Evolutionary conservation across 1,140 invertebrate genomes (phyloP).

Genomic region (Pseudomyrmex concolor): DNA sequence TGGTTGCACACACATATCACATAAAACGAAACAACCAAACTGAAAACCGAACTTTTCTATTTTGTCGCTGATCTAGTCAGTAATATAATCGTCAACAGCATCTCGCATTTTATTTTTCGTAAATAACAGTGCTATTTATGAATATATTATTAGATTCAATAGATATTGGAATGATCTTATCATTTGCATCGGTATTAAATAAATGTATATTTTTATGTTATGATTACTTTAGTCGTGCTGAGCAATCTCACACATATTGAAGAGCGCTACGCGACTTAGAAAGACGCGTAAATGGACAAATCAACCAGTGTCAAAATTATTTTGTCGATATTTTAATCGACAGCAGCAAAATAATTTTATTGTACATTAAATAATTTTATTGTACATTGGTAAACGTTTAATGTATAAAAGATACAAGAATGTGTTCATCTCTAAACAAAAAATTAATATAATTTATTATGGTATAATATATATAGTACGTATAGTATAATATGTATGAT

Average conservation of each 20-base stretch:
- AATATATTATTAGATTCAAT: conserved; percentile 5
- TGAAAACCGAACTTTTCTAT: background rate
- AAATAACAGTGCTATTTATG: background rate
- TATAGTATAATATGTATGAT: background rate
- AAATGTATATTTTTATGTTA: background rate
- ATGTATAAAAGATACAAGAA: no score
- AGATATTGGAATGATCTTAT: background rate
- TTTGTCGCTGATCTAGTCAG: conserved; percentile 55
- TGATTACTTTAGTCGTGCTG: background rate
- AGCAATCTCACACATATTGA: background rate
- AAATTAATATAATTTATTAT: no score
- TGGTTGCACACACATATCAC: no score
- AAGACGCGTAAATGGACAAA: conserved; percentile 50
- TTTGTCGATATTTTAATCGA: background rate
- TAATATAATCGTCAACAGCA: conserved; percentile 12
- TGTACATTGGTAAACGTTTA: no score
- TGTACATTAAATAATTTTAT: background rate
- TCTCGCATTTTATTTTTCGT: background rate
- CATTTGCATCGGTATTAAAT: conserved; percentile 10
- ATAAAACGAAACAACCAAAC: background rate
- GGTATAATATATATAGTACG: no score
- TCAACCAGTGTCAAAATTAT: conserved; percentile 61
- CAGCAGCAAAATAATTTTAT: background rate
- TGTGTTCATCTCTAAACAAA: no score
- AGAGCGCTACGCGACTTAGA: background rate